Evolutionary conservation across 2,113 vertebrate genomes (phyloP).

Genomic region (Gymnarchus niloticus): DNA sequence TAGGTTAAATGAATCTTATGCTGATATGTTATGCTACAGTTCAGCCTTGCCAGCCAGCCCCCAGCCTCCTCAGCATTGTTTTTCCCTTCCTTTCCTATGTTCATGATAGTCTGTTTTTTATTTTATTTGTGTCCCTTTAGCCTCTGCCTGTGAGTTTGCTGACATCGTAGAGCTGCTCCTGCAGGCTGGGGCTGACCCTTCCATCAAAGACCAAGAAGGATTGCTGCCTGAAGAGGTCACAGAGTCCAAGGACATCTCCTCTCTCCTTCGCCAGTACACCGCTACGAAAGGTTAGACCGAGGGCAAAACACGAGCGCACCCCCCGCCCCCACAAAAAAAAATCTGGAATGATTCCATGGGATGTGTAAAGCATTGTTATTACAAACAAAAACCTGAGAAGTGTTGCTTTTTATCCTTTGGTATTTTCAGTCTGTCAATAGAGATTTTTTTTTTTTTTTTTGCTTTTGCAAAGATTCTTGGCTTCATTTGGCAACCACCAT

Average conservation of each 20-base stretch:
- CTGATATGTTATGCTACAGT: not conserved
- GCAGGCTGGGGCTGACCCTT: constrained; percentile 75
- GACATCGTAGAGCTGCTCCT: constrained; percentile 90
- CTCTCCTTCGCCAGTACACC: constrained; percentile 71
- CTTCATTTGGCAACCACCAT: not conserved
- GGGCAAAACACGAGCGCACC: not conserved
- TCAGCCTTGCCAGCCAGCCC: not conserved
- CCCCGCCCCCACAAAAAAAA: not conserved
- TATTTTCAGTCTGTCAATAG: not conserved
- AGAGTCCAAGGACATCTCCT: constrained; percentile 74
- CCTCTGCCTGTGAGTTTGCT: constrained; percentile 88
- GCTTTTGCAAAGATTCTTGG: not conserved
- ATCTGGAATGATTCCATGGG: constrained; percentile 39
- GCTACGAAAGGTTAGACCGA: constrained; percentile 60
- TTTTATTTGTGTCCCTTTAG: constrained; percentile 47
- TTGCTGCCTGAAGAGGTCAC: constrained; percentile 89
- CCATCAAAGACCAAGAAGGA: constrained; percentile 84
- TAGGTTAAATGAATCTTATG: too few relatives aligned
- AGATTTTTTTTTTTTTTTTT: not conserved
- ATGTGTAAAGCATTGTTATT: constrained; percentile 53
- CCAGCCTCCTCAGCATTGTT: not conserved
- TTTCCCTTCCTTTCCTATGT: not conserved
- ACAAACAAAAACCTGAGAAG: constrained; percentile 46
- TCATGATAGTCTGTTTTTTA: not conserved
- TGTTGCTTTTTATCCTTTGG: not conserved